phyloP scores from a whole-genome alignment of 1,140 invertebrate species.

The Hylaeus volcanicus region DNA sequence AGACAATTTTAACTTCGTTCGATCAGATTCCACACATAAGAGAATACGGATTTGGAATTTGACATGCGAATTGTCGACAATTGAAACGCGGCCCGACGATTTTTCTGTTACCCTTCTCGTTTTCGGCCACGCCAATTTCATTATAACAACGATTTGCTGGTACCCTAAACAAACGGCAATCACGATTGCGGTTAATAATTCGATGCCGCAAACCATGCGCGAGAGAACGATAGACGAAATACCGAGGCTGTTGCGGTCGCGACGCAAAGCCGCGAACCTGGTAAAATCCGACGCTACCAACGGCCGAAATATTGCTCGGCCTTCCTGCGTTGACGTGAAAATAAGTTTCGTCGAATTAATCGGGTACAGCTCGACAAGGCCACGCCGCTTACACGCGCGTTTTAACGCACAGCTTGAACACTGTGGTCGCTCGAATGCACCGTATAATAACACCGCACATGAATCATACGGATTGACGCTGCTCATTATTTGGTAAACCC shows the following conservation, averaged over 20 bases:
- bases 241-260: constrained; percentile 56
- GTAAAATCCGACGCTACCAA: constrained; percentile 66
- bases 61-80: too few species aligned
- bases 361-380: constrained; percentile 3
- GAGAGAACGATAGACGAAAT: constrained; percentile 65
- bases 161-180: constrained; percentile 69
- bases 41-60: too few species aligned
- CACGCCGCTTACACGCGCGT: neutral
- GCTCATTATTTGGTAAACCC: neutral
- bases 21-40: too few species aligned
- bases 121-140: constrained; percentile 35
- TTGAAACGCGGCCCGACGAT: neutral
- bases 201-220: constrained; percentile 52
- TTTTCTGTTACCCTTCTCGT: neutral
- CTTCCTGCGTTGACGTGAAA: constrained; percentile 67
- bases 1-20: too few species aligned
- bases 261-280: constrained; percentile 69
- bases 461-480: constrained; percentile 21
- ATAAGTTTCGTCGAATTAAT: constrained; percentile 71
- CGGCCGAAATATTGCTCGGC: constrained; percentile 68
- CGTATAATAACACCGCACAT: constrained; percentile 30
- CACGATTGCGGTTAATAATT: constrained; percentile 74
- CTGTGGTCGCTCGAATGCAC: neutral
- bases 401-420: constrained; percentile 2
- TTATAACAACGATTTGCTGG: constrained; percentile 47